phyloP scores from a whole-genome alignment of 2,797 vertebrate species.

The Merluccius polli region DNA sequence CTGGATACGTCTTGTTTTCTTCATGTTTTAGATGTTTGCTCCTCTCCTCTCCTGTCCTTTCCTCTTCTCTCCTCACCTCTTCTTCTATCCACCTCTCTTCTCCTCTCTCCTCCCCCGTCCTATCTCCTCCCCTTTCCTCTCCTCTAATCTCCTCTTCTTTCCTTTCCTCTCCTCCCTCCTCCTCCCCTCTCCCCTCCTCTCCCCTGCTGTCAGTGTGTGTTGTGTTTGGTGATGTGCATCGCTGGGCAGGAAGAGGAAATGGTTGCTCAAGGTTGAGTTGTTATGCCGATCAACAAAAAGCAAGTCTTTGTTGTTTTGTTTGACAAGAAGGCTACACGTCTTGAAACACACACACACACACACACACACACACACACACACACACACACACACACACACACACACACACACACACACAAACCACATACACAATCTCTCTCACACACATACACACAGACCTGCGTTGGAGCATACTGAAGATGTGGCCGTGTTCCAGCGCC shows the following conservation, averaged over 20 bases:
- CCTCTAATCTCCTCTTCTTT: neutral
- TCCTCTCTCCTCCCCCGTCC: neutral
- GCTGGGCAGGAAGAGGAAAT: conserved; percentile 29
- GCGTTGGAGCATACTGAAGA: too few species aligned
- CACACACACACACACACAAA: conserved; percentile 4
- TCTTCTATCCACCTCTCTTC: neutral
- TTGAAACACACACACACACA: too few species aligned
- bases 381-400: conserved; percentile 15
- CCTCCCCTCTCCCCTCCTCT: neutral
- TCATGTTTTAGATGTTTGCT: conserved; percentile 24
- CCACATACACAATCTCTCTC: neutral
- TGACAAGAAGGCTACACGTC: conserved; percentile 30
- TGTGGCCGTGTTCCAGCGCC: too few species aligned
- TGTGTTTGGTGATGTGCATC: conserved; percentile 25
- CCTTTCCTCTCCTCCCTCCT: neutral
- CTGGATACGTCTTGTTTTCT: conserved; percentile 9
- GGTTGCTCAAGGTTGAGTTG: conserved; percentile 39
- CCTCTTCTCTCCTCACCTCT: conserved; percentile 1
- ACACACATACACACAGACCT: too few species aligned
- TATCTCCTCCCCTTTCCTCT: neutral
- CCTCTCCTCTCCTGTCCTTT: conserved; percentile 4
- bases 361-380: conserved; percentile 17
- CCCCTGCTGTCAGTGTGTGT: conserved; percentile 29
- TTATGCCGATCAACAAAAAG: conserved; percentile 43
- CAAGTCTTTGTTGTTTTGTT: conserved; percentile 42